Conservation (phyloP, 2,888 invertebrate species). For the Creontiades dilutus region DNA sequence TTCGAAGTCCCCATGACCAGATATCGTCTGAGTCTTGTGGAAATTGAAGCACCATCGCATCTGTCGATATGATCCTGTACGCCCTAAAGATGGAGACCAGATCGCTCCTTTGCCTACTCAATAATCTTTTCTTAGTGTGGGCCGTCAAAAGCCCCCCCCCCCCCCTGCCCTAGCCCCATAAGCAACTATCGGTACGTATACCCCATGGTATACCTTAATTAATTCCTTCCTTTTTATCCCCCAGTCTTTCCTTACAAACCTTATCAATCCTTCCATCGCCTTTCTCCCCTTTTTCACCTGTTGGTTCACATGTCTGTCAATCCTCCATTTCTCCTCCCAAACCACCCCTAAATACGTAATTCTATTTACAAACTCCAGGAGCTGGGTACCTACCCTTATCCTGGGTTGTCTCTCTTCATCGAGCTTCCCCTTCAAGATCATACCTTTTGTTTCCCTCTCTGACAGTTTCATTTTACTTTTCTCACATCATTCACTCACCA, state of each 20-base stretch:
- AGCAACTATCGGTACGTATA: neutral
- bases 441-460: constrained; percentile 41
- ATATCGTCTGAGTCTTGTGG: too few relatives aligned
- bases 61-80: too few relatives aligned
- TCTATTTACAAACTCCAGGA: neutral
- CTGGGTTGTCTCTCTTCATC: constrained; percentile 8
- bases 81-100: too few relatives aligned
- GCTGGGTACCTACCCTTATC: neutral
- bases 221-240: neutral
- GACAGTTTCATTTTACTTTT: constrained; percentile 55
- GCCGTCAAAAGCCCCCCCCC: too few relatives aligned
- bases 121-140: too few relatives aligned
- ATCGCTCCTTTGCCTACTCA: too few relatives aligned
- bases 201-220: neutral
- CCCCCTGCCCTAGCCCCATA: neutral
- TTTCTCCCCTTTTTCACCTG: neutral
- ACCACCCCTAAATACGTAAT: neutral
- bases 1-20: too few relatives aligned
- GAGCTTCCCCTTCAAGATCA: constrained; percentile 69
- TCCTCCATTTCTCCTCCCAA: neutral
- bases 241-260: neutral
- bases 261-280: neutral
- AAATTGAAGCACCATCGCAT: too few relatives aligned
- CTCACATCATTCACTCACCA: constrained; percentile 11
- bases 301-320: neutral